Evolutionary conservation across 2,113 vertebrate genomes (phyloP).

Genomic region (Thomomys bottae): DNA sequence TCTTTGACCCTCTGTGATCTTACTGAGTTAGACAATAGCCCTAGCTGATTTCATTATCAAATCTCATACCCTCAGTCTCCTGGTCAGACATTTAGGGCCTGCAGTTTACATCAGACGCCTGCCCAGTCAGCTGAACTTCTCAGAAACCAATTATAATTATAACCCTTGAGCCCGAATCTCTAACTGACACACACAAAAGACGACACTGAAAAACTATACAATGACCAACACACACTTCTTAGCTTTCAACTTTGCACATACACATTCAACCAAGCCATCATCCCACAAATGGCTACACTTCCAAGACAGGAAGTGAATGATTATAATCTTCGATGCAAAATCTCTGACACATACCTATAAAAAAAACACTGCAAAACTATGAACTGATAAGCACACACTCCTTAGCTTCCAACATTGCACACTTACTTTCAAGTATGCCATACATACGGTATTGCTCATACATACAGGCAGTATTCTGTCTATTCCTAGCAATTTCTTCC

Average conservation of each 20-base stretch:
- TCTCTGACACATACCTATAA: background rate
- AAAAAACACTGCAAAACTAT: background rate
- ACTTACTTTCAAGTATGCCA: background rate
- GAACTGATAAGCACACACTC: background rate
- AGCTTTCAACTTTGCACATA: background rate
- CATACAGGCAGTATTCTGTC: background rate
- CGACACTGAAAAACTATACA: background rate
- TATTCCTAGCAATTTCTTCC: background rate
- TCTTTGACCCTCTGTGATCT: background rate
- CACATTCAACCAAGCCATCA: too few species aligned
- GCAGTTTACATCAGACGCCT: background rate
- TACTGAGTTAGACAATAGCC: background rate
- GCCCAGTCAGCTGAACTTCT: background rate
- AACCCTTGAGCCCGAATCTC: background rate
- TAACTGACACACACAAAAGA: background rate
- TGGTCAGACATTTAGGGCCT: background rate
- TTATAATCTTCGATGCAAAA: background rate
- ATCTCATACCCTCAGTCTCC: background rate
- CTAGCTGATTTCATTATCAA: background rate
- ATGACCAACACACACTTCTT: background rate
- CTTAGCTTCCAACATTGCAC: background rate
- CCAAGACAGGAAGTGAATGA: background rate
- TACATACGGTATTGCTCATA: accelerated
- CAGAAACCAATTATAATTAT: background rate
- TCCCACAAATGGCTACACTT: too few species aligned